A percentile compares a stretch with the other conserved stretches of the same genome.
phyloP scores from a whole-genome alignment of 2,888 invertebrate species.

The Allophyes oxyacanthae region DNA sequence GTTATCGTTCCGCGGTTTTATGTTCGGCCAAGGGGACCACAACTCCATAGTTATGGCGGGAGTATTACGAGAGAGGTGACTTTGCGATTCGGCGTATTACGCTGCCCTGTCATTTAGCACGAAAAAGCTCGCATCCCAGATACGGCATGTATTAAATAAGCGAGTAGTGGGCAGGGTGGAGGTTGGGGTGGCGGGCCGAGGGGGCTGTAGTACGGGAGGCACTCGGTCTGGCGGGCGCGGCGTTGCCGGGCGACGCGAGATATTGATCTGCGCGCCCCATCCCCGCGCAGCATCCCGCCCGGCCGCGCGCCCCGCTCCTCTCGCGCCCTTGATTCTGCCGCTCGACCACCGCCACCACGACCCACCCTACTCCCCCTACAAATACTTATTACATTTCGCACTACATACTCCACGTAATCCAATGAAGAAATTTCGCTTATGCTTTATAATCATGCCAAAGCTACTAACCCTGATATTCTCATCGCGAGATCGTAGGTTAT shows the following conservation, averaged over 20 bases:
- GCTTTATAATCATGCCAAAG: slow-evolving; percentile 62
- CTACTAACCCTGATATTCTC: slow-evolving; percentile 29
- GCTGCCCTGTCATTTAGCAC: slow-evolving; percentile 83
- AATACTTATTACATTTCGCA: slow-evolving; percentile 88
- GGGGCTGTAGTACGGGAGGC: slow-evolving; percentile 89
- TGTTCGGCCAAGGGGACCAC: slow-evolving; percentile 55
- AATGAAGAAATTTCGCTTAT: slow-evolving; percentile 84
- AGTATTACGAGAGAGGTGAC: slow-evolving; percentile 67
- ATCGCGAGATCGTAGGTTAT: slow-evolving; percentile 19
- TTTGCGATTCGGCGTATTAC: slow-evolving; percentile 74
- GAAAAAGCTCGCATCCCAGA: slow-evolving; percentile 86
- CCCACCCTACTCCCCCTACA: slow-evolving; percentile 70
- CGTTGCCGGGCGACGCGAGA: slow-evolving; percentile 90
- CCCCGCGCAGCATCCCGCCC: slow-evolving; percentile 87
- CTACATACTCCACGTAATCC: slow-evolving; percentile 85
- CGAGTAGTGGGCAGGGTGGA: slow-evolving; percentile 79
- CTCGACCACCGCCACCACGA: slow-evolving; percentile 72
- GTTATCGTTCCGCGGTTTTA: slow-evolving; percentile 59
- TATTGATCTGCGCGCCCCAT: slow-evolving; percentile 83
- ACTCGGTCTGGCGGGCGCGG: slow-evolving; percentile 91
- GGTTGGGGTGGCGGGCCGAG: slow-evolving; percentile 61
- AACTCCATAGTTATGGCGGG: slow-evolving; percentile 55
- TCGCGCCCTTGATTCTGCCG: slow-evolving; percentile 79
- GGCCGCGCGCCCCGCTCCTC: slow-evolving; percentile 67
- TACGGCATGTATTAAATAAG: slow-evolving; percentile 87